Evolutionary conservation across 30 jellyfish, hydroid and myxozoan genomes (phyloP).

Genomic region (Aurelia aurita complex sp. Pacific): DNA sequence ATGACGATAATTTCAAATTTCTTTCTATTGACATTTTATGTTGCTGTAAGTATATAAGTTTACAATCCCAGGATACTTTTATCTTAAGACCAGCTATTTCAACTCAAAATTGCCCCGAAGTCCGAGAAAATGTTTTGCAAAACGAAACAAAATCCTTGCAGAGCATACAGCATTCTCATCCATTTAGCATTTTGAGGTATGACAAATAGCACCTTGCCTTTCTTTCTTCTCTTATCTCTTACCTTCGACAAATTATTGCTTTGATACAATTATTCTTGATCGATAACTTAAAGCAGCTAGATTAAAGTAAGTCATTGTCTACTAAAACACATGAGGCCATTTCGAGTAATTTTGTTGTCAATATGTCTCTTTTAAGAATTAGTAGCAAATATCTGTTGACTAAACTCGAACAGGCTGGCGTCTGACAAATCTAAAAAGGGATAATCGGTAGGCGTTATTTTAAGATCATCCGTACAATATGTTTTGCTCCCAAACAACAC

Average conservation of each 20-base stretch:
- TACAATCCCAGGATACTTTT: no score
- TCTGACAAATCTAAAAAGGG: slow-evolving; percentile 50
- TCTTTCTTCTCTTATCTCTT: no score
- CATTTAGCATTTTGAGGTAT: no score
- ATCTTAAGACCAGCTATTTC: no score
- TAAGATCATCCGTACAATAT: slow-evolving; percentile 49
- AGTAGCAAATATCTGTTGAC: slow-evolving; percentile 30
- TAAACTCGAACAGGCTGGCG: slow-evolving; percentile 60
- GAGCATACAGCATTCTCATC: no score
- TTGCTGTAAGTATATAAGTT: no score
- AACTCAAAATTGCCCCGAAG: no score
- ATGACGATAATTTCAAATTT: no score
- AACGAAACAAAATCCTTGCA: no score
- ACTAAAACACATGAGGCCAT: slow-evolving; percentile 45
- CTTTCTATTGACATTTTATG: no score
- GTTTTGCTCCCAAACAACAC: slow-evolving; percentile 62
- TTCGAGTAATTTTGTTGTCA: slow-evolving; percentile 37
- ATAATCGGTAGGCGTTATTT: slow-evolving; percentile 62
- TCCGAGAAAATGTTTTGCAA: no score
- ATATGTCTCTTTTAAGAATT: slow-evolving; percentile 42
- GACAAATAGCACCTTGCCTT: no score
- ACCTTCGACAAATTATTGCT: slow-evolving; percentile 19
- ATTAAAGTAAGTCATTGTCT: slow-evolving; percentile 18
- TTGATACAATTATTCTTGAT: slow-evolving; percentile 14
- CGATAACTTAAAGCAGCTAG: slow-evolving; percentile 26